Percentiles rank a stretch among this genome's conserved stretches.
Evolutionary conservation across 2,888 invertebrate species (phyloP).

Genomic region (Aleiodes testaceus): DNA sequence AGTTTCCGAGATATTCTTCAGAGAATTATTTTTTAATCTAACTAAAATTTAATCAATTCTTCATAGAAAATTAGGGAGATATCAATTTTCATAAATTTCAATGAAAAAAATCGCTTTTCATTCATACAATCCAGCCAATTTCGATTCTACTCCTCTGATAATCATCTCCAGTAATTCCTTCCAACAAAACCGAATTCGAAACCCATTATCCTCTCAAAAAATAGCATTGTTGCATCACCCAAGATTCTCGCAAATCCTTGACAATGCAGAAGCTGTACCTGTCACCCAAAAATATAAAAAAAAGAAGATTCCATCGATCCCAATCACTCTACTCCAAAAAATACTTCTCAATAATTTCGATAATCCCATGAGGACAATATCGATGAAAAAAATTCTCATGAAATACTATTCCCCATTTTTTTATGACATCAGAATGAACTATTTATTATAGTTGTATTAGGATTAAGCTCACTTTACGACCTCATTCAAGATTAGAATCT

Average conservation of each 20-base stretch:
- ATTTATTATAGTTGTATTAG: slow-evolving; percentile 15
- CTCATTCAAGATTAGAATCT: slow-evolving; percentile 9
- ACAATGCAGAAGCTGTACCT: slow-evolving; percentile 7
- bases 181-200: slow-evolving; percentile 2
- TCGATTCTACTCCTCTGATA: neutral
- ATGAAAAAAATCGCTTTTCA: no score
- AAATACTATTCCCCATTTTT: slow-evolving; percentile 3
- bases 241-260: slow-evolving; percentile 1
- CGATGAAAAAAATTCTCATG: neutral
- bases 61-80: no score
- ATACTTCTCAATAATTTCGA: neutral
- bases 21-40: no score
- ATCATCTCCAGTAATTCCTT: neutral
- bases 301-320: neutral
- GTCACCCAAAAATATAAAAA: neutral
- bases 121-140: no score
- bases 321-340: neutral
- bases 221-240: slow-evolving; percentile 12
- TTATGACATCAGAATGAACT: slow-evolving; percentile 12
- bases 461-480: slow-evolving; percentile 7
- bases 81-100: no score
- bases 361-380: neutral
- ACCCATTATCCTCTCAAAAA: neutral
- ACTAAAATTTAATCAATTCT: no score
- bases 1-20: no score